Percentiles rank a stretch among this genome's conserved stretches.
phyloP scores from a whole-genome alignment of 2,888 invertebrate genomes.

The Drosophila seclusa region DNA sequence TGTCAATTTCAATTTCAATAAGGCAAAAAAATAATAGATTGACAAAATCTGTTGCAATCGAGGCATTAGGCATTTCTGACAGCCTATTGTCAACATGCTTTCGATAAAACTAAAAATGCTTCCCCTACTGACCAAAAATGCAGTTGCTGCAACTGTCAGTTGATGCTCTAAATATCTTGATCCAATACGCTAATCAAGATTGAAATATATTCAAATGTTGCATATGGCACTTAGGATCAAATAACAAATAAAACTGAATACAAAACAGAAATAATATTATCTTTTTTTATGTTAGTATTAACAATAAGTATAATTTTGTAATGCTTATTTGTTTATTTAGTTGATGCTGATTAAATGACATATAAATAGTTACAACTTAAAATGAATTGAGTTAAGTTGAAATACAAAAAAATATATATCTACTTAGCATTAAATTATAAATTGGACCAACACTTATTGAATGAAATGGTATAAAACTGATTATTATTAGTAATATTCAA shows the following conservation, averaged over 20 bases:
- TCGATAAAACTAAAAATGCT: slow-evolving; percentile 22
- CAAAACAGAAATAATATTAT: neutral
- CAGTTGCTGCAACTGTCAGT: slow-evolving; percentile 16
- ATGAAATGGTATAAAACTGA: neutral
- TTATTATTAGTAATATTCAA: neutral
- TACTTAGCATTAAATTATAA: neutral
- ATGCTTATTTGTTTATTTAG: neutral
- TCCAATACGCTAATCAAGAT: neutral
- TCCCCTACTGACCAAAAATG: slow-evolving; percentile 1
- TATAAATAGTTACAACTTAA: neutral
- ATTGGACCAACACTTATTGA: neutral
- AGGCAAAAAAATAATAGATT: slow-evolving; percentile 39
- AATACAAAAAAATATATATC: neutral
- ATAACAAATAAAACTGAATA: neutral
- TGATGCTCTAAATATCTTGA: slow-evolving; percentile 7
- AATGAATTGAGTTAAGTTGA: neutral
- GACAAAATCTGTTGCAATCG: slow-evolving; percentile 73
- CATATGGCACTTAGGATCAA: neutral
- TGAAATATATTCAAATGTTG: neutral
- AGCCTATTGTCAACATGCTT: slow-evolving; percentile 43
- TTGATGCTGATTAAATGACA: neutral
- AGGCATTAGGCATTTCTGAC: slow-evolving; percentile 31
- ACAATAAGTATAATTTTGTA: neutral
- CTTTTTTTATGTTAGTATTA: neutral
- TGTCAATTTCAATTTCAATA: slow-evolving; percentile 78